A percentile compares a stretch with the other conserved stretches of the same genome.
Conservation (phyloP, 92 coral and sea anemone genomes). For the Phymanthus crucifer region DNA sequence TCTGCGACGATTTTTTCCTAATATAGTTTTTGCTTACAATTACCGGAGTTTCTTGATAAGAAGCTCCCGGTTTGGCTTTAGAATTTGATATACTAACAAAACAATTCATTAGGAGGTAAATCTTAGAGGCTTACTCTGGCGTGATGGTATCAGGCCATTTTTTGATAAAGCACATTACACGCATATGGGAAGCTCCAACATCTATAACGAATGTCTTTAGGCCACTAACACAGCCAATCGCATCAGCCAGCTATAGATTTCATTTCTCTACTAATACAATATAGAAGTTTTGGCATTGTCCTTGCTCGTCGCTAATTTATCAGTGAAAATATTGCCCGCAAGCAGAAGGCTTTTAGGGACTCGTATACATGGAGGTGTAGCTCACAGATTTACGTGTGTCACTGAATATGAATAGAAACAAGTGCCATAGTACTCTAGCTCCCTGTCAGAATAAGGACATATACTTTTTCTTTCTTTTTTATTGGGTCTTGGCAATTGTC, state of each 20-base stretch:
- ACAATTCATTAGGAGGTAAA: conserved; percentile 32
- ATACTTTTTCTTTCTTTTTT: not conserved
- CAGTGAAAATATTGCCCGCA: conserved; percentile 20
- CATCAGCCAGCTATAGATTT: conserved; percentile 8
- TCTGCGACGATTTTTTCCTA: not conserved
- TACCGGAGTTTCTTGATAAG: conserved; percentile 11
- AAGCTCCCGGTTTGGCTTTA: conserved; percentile 15
- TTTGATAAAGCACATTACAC: conserved; percentile 34
- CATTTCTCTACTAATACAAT: conserved; percentile 19
- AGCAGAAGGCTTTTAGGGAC: conserved; percentile 43
- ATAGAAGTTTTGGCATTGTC: conserved; percentile 12
- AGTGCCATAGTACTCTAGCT: not conserved
- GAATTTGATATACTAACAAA: conserved; percentile 27
- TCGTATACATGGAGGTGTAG: not conserved
- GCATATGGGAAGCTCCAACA: conserved; percentile 1
- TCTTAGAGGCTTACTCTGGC: conserved; percentile 25
- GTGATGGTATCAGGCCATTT: conserved; percentile 27
- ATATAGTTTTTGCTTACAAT: conserved; percentile 20
- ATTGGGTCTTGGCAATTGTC: conserved; percentile 3
- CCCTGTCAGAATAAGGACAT: conserved; percentile 4
- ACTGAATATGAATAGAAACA: conserved; percentile 4
- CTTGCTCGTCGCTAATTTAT: not conserved
- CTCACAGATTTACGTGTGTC: conserved; percentile 26
- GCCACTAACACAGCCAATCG: conserved; percentile 22
- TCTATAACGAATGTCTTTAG: conserved; percentile 18